These are phyloP conservation scores for Magallana gigas DNA, from an alignment of 1,140 invertebrate species.

Conservation along the genomic window DNA sequence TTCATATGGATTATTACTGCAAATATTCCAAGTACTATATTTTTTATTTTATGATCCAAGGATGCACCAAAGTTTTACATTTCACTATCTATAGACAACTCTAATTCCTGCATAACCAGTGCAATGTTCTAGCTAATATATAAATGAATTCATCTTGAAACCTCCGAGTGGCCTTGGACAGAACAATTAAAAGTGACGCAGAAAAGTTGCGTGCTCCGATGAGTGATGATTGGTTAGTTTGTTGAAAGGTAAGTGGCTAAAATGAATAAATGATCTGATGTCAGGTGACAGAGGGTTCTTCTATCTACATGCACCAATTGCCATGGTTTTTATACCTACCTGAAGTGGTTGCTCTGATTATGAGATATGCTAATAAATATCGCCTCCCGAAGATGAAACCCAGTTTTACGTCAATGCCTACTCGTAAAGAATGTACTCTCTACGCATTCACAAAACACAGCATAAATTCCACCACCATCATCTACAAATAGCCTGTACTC, in stretches of 20 bases:
- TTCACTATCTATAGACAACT: not conserved
- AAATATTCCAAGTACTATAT: not conserved
- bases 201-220: not conserved
- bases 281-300: not conserved
- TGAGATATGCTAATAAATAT: conserved; percentile 17
- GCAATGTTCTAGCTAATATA: not conserved
- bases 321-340: conserved; percentile 37
- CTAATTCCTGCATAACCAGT: not conserved
- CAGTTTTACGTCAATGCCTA: conserved; percentile 25
- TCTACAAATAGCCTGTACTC: conserved; percentile 13
- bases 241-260: conserved; percentile 11
- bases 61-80: too few relatives aligned
- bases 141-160: not conserved
- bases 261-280: conserved; percentile 1
- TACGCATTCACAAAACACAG: conserved; percentile 10
- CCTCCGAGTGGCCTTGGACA: not conserved
- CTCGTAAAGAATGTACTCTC: conserved; percentile 1
- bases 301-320: conserved; percentile 23
- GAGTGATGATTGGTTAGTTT: conserved; percentile 7
- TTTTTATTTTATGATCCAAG: not conserved
- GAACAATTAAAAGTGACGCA: not conserved
- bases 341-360: not conserved
- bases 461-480: conserved; percentile 12
- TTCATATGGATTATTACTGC: not conserved
- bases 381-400: not conserved